Conservation (phyloP, 2,113 vertebrate genomes). For the Corynorhinus townsendii region DNA sequence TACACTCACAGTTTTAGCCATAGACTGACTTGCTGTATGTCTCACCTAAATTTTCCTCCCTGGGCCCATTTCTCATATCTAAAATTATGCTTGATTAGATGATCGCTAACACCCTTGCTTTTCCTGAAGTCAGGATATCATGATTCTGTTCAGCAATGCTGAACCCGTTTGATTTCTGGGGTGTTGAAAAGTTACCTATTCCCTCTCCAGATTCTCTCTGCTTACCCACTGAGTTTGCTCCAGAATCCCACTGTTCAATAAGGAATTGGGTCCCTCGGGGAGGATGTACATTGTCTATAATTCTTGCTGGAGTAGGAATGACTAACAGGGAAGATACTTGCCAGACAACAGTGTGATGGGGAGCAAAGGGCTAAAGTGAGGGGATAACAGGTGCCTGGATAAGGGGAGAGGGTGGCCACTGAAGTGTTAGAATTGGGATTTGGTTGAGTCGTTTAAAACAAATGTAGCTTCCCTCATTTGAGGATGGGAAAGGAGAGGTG, state of each 20-base stretch:
- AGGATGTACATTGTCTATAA: neutral
- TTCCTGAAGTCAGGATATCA: neutral
- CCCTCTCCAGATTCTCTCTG: neutral
- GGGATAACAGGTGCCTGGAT: neutral
- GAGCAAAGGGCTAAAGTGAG: neutral
- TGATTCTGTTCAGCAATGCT: neutral
- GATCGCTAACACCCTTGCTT: neutral
- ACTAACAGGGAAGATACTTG: neutral
- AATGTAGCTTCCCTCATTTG: neutral
- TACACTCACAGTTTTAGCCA: neutral
- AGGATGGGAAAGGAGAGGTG: neutral
- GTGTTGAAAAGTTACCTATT: neutral
- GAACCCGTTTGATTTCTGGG: neutral
- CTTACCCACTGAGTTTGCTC: neutral
- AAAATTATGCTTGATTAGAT: too few relatives aligned
- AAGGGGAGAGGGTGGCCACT: rapidly evolving
- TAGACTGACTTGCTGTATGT: neutral
- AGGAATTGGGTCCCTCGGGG: neutral
- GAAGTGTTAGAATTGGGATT: neutral
- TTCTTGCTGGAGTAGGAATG: neutral
- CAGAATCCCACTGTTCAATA: neutral
- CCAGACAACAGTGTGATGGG: neutral
- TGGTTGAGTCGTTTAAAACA: neutral
- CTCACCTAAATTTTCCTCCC: neutral
- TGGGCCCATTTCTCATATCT: neutral